phyloP scores from a whole-genome alignment of 2,888 invertebrate genomes.

The Chloroclysta siterata region DNA sequence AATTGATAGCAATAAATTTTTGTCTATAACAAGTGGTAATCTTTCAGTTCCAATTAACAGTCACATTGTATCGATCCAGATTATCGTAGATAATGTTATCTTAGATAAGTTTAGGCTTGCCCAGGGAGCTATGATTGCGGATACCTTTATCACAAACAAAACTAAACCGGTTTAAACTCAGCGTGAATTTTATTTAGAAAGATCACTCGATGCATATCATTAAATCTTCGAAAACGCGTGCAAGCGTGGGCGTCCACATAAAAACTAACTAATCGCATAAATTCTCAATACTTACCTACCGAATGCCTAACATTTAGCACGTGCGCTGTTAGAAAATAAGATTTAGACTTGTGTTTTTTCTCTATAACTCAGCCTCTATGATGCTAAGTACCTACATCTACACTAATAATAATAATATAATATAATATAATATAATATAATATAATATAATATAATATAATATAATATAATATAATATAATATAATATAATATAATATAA shows the following conservation, averaged over 20 bases:
- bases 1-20: background rate
- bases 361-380: background rate
- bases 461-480: no score
- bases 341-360: background rate
- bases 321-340: background rate
- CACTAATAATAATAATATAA: no score
- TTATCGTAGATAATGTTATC: slow-evolving; percentile 63
- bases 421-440: no score
- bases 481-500: no score
- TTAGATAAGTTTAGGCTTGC: slow-evolving; percentile 58
- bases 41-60: slow-evolving; percentile 47
- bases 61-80: slow-evolving; percentile 65
- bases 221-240: slow-evolving; percentile 7
- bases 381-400: background rate
- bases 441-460: no score
- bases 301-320: background rate
- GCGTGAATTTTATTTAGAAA: background rate
- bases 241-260: background rate
- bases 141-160: slow-evolving; percentile 28
- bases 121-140: slow-evolving; percentile 51
- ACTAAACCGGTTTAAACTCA: background rate
- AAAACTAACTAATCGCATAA: slow-evolving; percentile 3
- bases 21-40: slow-evolving; percentile 24
- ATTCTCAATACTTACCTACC: slow-evolving; percentile 5
- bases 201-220: background rate